phyloP scores from a whole-genome alignment of 2,888 invertebrate species.

The Drosophila macrospina region DNA sequence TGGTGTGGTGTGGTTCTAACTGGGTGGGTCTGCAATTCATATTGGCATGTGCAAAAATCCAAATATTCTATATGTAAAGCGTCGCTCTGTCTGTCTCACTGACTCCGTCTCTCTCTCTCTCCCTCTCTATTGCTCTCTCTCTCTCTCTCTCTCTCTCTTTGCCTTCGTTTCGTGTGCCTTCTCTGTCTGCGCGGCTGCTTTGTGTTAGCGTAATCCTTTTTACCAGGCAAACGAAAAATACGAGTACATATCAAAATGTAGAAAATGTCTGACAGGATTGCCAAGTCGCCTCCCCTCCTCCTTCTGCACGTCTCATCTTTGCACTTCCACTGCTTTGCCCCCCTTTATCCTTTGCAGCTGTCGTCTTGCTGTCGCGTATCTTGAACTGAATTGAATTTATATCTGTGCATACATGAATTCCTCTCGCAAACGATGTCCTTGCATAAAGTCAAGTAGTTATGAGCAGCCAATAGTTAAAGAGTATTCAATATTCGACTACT shows the following conservation, averaged over 20 bases:
- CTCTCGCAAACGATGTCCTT: constrained; percentile 30
- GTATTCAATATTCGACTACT: constrained; percentile 3
- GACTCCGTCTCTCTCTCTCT: constrained; percentile 18
- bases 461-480: constrained; percentile 13
- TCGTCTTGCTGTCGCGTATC: constrained; percentile 70
- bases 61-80: constrained; percentile 70
- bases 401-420: constrained; percentile 51
- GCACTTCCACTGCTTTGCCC: not conserved
- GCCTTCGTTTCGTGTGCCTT: constrained; percentile 29
- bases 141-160: constrained; percentile 14
- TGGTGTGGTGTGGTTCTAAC: constrained; percentile 22
- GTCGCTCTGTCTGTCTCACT: constrained; percentile 19
- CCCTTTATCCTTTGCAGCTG: constrained; percentile 23
- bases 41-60: constrained; percentile 80
- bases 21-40: constrained; percentile 63
- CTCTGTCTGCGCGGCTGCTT: constrained; percentile 62
- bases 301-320: not conserved
- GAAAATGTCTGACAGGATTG: constrained; percentile 79
- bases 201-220: constrained; percentile 81
- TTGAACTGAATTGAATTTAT: constrained; percentile 78
- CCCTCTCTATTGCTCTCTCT: constrained; percentile 10
- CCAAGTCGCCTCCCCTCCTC: constrained; percentile 38
- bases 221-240: constrained; percentile 64
- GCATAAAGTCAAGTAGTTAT: constrained; percentile 56
- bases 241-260: constrained; percentile 74